phyloP scores from a whole-genome alignment of 1,140 invertebrate genomes.

The Apis florea region DNA sequence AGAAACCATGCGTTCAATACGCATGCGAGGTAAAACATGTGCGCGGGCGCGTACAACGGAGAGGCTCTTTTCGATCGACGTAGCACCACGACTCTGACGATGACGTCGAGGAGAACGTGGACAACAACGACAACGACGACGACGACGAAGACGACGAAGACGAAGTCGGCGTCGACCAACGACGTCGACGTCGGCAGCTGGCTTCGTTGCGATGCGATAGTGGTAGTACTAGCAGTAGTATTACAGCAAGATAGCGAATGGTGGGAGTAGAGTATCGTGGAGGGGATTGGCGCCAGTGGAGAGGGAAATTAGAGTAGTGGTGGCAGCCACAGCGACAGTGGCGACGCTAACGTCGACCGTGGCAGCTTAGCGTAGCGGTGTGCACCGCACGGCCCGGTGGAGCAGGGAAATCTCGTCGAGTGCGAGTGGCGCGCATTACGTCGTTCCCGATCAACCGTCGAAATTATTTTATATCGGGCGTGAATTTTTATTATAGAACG shows the following conservation, averaged over 20 bases:
- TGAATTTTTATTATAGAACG: neutral
- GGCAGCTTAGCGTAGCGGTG: conserved; percentile 54
- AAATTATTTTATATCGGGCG: conserved; percentile 32
- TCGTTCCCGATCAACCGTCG: conserved; percentile 28
- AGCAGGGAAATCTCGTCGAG: conserved; percentile 60
- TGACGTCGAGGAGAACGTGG: conserved; percentile 60
- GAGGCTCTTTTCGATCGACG: conserved; percentile 78
- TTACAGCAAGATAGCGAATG: neutral
- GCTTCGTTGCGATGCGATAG: neutral
- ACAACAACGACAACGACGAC: neutral
- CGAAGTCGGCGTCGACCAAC: neutral
- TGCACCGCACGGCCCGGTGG: conserved; percentile 55
- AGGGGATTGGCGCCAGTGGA: conserved; percentile 14
- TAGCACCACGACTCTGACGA: conserved; percentile 65
- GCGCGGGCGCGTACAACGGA: conserved; percentile 68
- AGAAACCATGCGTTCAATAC: conserved; percentile 69
- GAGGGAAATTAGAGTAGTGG: conserved; percentile 11
- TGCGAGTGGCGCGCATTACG: conserved; percentile 60
- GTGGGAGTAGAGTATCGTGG: neutral
- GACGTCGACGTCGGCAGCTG: conserved; percentile 33
- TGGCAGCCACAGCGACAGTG: conserved; percentile 48
- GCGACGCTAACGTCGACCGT: conserved; percentile 54
- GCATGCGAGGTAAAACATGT: conserved; percentile 77
- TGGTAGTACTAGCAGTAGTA: conserved; percentile 15
- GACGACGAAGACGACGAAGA: conserved; percentile 11